Evolutionary conservation across 2,888 invertebrate genomes (phyloP), one percentile per base, ranked within the genome.

Genomic region (Adineta ricciae): DNA sequence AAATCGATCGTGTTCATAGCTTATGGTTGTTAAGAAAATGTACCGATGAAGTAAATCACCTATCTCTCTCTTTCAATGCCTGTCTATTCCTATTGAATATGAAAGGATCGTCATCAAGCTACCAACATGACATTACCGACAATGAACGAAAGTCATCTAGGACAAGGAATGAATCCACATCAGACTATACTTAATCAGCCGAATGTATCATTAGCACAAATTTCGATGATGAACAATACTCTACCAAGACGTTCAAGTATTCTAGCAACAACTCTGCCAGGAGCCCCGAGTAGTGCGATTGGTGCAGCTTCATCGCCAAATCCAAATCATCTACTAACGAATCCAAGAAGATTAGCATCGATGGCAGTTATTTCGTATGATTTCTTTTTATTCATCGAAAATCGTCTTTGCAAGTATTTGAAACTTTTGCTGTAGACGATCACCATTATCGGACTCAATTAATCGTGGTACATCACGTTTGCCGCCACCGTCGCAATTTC

Each of bases 1-100:
- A 78, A 78, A n/a, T 78, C 19, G 41, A 78, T 78, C 78, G 41
- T 41, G n/a, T 78, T n/a, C 78, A 78, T 78, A 78, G 78, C 41
- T 41, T 78, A 41, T 78, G 78, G 78, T 78, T 78, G 41, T 78
- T 78, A 38, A 4, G 78, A 78, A 78, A 78, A 78, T 78, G 78
- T 41, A 78, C 78, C 2, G 78, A 38, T 21, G 78, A 78, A 41
- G 78, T 78, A 78, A 78, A 14, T 8, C 2, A n/a, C 14, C n/a
- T 2, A 21, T 41, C 4, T 41, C 9, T 24, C 9, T 41, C 9
- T 38, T 32, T 1, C 14, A 14, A 46, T 41, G 24, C 11, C 41
- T 1, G 8, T 73, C 7, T n/a, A 32, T 14, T 41, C 41, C 24
- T 41, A 19, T 78, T 41, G 3, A 16, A 16, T 50, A 24, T 11